Evolutionary conservation across 35 echinoderm and acorn worm genomes (phyloP), one percentile per base, ranked within the genome.

Genomic region (Heliocidaris tuberculata): DNA sequence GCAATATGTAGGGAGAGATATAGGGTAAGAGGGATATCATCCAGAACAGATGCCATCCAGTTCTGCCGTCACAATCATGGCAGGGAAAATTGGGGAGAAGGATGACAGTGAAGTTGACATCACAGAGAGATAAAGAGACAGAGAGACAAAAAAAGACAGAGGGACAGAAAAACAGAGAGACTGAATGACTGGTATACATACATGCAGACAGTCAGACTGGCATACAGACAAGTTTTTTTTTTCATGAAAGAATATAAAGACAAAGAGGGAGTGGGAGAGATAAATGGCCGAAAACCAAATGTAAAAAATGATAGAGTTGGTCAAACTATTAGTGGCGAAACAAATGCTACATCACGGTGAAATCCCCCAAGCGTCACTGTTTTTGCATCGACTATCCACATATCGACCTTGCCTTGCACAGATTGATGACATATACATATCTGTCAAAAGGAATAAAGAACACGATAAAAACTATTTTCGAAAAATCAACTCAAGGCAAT

Each of bases 21-120:
- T 93, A 59, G 91, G 87, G 87, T 89, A 89, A 89, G 87, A 31
- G 87, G 87, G 30, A 30, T 89, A 89, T 89, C 47, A 48, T 30
- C 31, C 12, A 13, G 31, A 89, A 48, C 87, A 89, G 87, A 89
- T 89, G 87, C 29, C 32, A 48, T 89, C 87, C 31, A 48, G 32
- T 89, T 89, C 47, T 89, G 32, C 29, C 12, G 24, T 47, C 31
- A 30, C 87, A 42, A 89, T 89, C 31, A 32, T 4, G 87, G 47
- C 31, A 19, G 32, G 87, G 19, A 89, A 89, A 24, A 89, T 89
- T 32, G 47, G 87, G 87, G 87, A 35, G 86, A 21, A 35, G 31
- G 47, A 47, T 47, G 87, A 42, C 87, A 89, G 87, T 42, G 32
- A 89, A 2, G 87, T 89, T 32, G 87, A 47, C 47, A 48, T 32